These are phyloP conservation scores for Chelmon rostratus DNA, from an alignment of 2,797 vertebrate genomes.

Conservation along the genomic window DNA sequence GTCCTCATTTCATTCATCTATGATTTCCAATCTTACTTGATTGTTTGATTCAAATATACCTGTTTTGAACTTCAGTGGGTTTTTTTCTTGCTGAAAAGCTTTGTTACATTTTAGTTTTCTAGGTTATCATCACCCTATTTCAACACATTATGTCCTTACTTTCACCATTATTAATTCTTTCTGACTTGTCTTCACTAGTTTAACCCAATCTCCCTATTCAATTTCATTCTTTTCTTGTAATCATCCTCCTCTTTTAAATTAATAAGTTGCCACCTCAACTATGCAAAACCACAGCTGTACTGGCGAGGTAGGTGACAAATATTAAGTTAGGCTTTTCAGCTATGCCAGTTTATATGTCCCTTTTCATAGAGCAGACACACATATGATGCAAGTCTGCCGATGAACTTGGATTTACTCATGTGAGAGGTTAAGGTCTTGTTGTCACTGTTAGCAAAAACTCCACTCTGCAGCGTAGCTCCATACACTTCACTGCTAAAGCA, in stretches of 20 bases:
- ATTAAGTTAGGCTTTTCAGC: neutral
- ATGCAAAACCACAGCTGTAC: neutral
- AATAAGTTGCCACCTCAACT: neutral
- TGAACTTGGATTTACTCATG: neutral
- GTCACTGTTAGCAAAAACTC: neutral
- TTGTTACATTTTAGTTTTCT: slow-evolving; percentile 52
- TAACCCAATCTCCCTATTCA: neutral
- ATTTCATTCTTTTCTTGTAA: neutral
- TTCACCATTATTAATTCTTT: slow-evolving; percentile 17
- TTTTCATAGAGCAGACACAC: neutral
- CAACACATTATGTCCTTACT: slow-evolving; percentile 6
- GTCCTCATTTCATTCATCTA: slow-evolving; percentile 71
- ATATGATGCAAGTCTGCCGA: neutral
- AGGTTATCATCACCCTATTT: slow-evolving; percentile 54
- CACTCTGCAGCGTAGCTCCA: too few species aligned
- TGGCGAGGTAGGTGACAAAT: neutral
- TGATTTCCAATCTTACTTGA: slow-evolving; percentile 50
- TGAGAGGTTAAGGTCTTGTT: neutral
- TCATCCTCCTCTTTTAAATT: neutral
- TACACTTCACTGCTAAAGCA: neutral
- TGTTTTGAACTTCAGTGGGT: slow-evolving; percentile 39
- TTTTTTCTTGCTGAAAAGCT: slow-evolving; percentile 22
- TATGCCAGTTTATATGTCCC: neutral
- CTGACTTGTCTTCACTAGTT: neutral
- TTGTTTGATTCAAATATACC: slow-evolving; percentile 66